Evolutionary conservation across 2,888 invertebrate genomes (phyloP), one percentile per base, ranked within the genome.

Genomic region (Lasioglossum villosulum): DNA sequence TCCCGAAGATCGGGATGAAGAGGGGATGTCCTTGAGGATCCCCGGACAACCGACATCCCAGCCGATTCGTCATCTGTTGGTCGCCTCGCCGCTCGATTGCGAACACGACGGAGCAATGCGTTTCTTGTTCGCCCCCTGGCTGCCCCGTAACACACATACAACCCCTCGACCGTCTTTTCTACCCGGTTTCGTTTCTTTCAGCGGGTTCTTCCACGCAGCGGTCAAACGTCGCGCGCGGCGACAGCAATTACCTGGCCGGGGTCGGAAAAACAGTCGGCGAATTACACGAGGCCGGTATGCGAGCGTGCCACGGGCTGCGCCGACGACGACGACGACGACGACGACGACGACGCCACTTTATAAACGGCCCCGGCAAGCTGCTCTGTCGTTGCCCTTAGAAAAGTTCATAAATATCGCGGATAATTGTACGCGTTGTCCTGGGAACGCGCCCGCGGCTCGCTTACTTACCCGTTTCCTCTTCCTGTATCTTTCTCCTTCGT

Each of bases 81-180:
- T 76, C 68, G 34, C 48, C 42, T 23, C 66, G 75, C 59, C 75
- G 71, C 73, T 73, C 83, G 88, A 91, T 91, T 88, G 92, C 91
- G 89, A 92, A 94, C 94, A 93, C 89, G 90, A 84, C 80, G 76
- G 84, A 91, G 93, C 92, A 93, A 94, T 94, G 94, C 90, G 86
- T 90, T 94, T 93, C 92, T 94, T 93, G 90, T 84, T 73, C 80
- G 80, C 48, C 48, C 48, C 48, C 48, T 48, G 6, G 23, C 48
- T 48, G 48, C 42, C 75, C 75, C 76, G 71, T 71, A 78, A 80
- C 81, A 86, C 80, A 79, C 80, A 82, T 74, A 75, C 66, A 71
- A 42, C 73, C 66, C 66, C 37, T 34, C 56, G 14, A 30, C 63
- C 80, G 66, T 68, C 71, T 75, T 72, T 75, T 75, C 63, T 56